These are phyloP conservation scores for Geococcyx californianus DNA, from an alignment of 2,113 vertebrate species.

Conservation along the genomic window DNA sequence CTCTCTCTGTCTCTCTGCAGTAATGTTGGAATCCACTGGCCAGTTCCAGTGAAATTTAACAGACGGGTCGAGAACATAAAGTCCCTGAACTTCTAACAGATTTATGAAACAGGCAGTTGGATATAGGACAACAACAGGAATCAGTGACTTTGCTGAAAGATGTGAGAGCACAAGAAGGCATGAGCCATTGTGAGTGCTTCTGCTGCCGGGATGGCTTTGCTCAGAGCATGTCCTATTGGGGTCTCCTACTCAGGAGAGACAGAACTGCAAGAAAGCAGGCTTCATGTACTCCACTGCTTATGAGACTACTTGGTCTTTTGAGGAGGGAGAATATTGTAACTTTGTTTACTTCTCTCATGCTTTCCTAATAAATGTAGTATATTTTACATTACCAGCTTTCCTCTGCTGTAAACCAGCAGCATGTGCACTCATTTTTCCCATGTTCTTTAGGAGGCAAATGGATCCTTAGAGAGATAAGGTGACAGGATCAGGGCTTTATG, in stretches of 20 bases:
- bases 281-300: background rate
- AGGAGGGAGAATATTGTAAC: background rate
- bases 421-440: background rate
- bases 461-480: accelerated
- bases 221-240: accelerated
- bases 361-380: background rate
- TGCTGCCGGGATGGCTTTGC: background rate
- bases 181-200: background rate
- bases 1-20: background rate
- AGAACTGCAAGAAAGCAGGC: background rate
- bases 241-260: background rate
- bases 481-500: background rate
- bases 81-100: background rate
- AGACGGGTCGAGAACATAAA: background rate
- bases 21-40: background rate
- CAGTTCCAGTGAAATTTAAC: background rate
- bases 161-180: background rate
- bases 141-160: background rate
- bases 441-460: background rate
- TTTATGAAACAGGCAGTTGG: background rate
- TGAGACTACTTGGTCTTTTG: background rate
- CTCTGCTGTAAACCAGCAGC: background rate
- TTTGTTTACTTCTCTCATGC: background rate
- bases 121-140: background rate
- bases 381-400: background rate